Evolutionary conservation across 2,888 invertebrate genomes (phyloP).

Genomic region (Eledone cirrhosa): DNA sequence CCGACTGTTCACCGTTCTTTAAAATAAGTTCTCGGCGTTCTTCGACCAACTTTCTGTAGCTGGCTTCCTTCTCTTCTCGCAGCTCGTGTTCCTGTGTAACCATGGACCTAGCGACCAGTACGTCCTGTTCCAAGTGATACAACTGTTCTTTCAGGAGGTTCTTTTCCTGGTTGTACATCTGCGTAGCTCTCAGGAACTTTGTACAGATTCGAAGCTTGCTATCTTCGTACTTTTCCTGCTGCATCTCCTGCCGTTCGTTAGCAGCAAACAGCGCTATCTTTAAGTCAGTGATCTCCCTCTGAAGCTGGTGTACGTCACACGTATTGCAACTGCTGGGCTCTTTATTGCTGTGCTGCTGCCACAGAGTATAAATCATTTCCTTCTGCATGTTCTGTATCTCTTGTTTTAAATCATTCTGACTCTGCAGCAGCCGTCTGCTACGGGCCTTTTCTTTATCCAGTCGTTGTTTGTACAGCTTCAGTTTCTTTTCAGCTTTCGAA

Average conservation of each 20-base stretch:
- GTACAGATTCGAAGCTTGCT: conserved; percentile 56
- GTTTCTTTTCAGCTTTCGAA: too few species aligned
- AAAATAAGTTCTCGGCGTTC: conserved; percentile 60
- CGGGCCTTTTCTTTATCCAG: too few species aligned
- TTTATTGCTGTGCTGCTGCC: too few species aligned
- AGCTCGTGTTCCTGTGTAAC: conserved; percentile 57
- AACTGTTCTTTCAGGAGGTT: conserved; percentile 53
- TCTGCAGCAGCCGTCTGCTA: too few species aligned
- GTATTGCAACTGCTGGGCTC: too few species aligned
- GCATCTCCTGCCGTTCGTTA: conserved; percentile 54
- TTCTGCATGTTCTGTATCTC: too few species aligned
- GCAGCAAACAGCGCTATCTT: conserved; percentile 54
- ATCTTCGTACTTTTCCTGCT: conserved; percentile 56
- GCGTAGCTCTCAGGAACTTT: conserved; percentile 59
- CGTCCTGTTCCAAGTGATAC: conserved; percentile 53
- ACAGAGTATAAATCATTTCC: too few species aligned
- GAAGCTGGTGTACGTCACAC: too few species aligned
- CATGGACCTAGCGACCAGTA: conserved; percentile 50
- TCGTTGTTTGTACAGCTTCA: too few species aligned
- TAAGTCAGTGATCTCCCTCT: conserved; percentile 53
- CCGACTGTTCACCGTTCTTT: conserved; percentile 62
- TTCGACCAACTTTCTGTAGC: conserved; percentile 51
- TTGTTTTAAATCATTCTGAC: too few species aligned
- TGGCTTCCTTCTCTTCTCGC: conserved; percentile 58
- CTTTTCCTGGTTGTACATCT: conserved; percentile 54